A percentile compares a stretch with the other conserved stretches of the same genome.
Conservation (phyloP, 2,797 vertebrate species). For the Ara ararauna region DNA sequence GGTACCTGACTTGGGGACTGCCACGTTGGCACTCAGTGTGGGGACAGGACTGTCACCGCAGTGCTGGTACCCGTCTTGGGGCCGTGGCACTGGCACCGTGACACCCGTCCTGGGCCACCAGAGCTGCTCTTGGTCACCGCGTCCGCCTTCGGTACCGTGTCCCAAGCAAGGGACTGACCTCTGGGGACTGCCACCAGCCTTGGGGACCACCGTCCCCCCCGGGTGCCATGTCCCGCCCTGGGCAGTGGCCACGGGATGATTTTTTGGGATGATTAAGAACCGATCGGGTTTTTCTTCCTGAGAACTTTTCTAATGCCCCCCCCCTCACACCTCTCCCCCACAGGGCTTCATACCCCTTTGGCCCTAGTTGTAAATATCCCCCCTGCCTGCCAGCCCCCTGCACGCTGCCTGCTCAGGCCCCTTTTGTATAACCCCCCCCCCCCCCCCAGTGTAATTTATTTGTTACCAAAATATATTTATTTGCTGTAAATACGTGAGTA, state of each 20-base stretch:
- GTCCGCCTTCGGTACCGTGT: neutral
- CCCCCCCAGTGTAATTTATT: conserved; percentile 78
- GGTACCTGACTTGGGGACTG: neutral
- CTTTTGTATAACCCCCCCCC: neutral
- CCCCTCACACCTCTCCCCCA: too few species aligned
- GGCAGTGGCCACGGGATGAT: neutral
- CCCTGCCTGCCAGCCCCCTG: neutral
- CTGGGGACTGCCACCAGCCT: neutral
- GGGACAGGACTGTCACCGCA: neutral
- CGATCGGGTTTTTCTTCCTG: neutral
- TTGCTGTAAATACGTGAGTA: conserved; percentile 79
- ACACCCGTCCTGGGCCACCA: neutral
- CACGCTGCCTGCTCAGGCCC: neutral
- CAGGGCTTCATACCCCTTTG: neutral
- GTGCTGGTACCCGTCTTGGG: neutral
- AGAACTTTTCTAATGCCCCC: neutral
- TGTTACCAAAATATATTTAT: conserved; percentile 80
- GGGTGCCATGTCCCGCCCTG: accelerated
- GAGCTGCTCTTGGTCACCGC: neutral
- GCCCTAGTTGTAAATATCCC: neutral
- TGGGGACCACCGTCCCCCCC: neutral
- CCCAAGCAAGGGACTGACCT: neutral
- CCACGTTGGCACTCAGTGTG: neutral
- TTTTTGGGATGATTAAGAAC: neutral
- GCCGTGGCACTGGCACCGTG: neutral